Evolutionary conservation across 2,888 invertebrate species (phyloP).

Genomic region (Cheilosia vulpina): DNA sequence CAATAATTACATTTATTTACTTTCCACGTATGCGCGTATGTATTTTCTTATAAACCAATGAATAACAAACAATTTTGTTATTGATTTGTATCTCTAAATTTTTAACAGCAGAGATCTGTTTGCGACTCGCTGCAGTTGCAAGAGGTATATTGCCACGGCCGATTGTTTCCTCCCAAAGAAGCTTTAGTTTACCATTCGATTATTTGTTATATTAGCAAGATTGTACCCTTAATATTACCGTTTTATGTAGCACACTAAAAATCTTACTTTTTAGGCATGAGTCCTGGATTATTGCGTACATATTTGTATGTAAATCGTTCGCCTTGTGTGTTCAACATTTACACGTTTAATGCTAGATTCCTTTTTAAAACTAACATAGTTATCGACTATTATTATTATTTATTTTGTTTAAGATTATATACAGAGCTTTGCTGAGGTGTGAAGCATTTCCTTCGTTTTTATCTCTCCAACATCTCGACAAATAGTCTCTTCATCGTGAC

Average conservation of each 20-base stretch:
- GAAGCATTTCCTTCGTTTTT: constrained; percentile 49
- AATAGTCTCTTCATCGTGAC: constrained; percentile 98
- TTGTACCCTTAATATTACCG: constrained; percentile 28
- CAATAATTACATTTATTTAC: constrained; percentile 24
- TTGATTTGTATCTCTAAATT: constrained; percentile 13
- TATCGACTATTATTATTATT: constrained; percentile 50
- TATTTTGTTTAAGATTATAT: constrained; percentile 83
- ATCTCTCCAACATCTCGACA: constrained; percentile 95
- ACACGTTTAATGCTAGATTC: constrained; percentile 62
- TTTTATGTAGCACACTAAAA: constrained; percentile 40
- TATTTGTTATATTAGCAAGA: constrained; percentile 31
- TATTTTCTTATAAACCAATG: constrained; percentile 27
- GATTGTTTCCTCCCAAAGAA: constrained; percentile 32
- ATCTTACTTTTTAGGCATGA: constrained; percentile 33
- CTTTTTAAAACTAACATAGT: constrained; percentile 42
- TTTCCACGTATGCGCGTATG: constrained; percentile 25
- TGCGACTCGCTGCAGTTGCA: constrained; percentile 53
- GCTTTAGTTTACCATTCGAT: constrained; percentile 37
- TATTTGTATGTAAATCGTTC: background rate
- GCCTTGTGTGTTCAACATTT: constrained; percentile 32
- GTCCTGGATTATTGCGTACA: constrained; percentile 41
- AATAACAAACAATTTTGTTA: background rate
- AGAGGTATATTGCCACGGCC: constrained; percentile 67
- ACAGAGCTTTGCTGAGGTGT: constrained; percentile 64
- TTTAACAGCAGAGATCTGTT: constrained; percentile 53